phyloP scores from a whole-genome alignment of 2,797 vertebrate genomes.

The Notoglanidium macrostoma region DNA sequence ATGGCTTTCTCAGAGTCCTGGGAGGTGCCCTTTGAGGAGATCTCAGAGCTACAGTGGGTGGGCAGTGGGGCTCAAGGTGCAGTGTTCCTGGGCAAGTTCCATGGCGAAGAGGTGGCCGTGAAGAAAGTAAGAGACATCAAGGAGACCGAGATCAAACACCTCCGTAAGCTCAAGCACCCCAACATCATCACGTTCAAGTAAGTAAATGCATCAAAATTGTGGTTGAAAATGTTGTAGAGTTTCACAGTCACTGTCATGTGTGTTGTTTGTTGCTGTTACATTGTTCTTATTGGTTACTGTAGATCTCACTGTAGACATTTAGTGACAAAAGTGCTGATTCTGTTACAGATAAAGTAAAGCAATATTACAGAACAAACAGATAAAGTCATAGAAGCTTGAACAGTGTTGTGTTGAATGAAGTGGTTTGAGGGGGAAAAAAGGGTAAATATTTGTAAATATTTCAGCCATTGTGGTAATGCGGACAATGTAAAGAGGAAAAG shows the following conservation, averaged over 20 bases:
- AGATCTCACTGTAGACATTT: background rate
- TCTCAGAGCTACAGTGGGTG: slow-evolving; percentile 97
- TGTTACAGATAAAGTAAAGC: background rate
- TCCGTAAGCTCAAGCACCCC: slow-evolving; percentile 92
- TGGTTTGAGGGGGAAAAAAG: background rate
- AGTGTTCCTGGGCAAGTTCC: slow-evolving; percentile 92
- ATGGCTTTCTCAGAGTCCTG: slow-evolving; percentile 77
- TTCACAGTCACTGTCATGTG: background rate
- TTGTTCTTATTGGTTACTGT: background rate
- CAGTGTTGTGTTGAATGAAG: background rate
- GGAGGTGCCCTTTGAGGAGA: slow-evolving; percentile 97
- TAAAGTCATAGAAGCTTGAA: background rate
- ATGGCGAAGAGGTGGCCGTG: slow-evolving; percentile 92
- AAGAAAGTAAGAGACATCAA: slow-evolving; percentile 96
- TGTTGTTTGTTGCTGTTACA: background rate
- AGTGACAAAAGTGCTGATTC: background rate
- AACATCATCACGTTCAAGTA: slow-evolving; percentile 97
- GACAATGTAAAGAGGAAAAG: background rate
- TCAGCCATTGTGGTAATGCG: background rate
- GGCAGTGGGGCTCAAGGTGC: slow-evolving; percentile 95
- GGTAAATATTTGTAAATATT: background rate
- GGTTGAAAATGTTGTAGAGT: background rate
- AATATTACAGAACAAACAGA: background rate
- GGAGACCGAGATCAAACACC: slow-evolving; percentile 95
- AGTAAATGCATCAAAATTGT: slow-evolving; percentile 60